phyloP scores from a whole-genome alignment of 1,140 invertebrate species.

The Arion vulgaris region DNA sequence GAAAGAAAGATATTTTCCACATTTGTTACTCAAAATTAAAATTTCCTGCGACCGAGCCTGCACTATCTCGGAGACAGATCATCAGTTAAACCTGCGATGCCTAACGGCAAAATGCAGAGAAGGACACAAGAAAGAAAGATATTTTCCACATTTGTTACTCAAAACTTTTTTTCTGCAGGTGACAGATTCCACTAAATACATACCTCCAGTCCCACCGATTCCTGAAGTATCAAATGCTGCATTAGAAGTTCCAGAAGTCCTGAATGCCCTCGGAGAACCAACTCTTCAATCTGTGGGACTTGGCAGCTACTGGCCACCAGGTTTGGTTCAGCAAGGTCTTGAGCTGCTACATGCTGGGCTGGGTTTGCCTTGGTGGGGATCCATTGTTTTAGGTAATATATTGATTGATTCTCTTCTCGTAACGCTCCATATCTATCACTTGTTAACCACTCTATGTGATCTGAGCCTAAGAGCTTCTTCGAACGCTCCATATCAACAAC shows the following conservation, averaged over 20 bases:
- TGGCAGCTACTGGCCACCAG: conserved; percentile 83
- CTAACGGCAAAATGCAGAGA: background rate
- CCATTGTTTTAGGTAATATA: conserved; percentile 83
- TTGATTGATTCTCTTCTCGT: too few species aligned
- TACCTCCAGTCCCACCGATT: conserved; percentile 52
- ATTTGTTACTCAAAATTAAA: too few species aligned
- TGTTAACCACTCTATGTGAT: too few species aligned
- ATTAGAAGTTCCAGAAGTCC: conserved; percentile 32
- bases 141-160: background rate
- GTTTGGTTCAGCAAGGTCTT: conserved; percentile 84
- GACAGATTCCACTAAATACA: conserved; percentile 45
- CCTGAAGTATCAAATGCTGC: conserved; percentile 32
- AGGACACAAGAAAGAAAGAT: background rate
- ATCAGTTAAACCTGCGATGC: background rate
- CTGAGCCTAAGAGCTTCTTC: too few species aligned
- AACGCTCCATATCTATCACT: too few species aligned
- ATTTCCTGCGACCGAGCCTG: too few species aligned
- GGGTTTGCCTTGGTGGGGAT: conserved; percentile 91
- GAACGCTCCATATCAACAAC: too few species aligned
- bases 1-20: too few species aligned
- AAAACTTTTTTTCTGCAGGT: background rate
- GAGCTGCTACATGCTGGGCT: conserved; percentile 85
- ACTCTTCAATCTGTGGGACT: conserved; percentile 86
- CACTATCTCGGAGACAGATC: background rate
- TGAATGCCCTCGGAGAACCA: conserved; percentile 80